A percentile compares a stretch with the other conserved stretches of the same genome.
Conservation (phyloP, 2,113 vertebrate genomes). For the Micromys minutus region DNA sequence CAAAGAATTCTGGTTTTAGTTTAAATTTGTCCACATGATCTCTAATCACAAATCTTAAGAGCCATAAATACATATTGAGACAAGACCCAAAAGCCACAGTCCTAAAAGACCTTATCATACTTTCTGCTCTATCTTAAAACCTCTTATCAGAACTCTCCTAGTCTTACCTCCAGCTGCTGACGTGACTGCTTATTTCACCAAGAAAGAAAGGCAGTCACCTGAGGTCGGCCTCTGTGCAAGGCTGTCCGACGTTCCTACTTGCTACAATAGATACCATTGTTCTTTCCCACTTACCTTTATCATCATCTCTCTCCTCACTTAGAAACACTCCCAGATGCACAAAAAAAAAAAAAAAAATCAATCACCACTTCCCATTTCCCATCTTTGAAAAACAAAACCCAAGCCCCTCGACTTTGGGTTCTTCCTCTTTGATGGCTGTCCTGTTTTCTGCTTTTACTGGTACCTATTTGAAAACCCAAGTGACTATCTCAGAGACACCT, state of each 20-base stretch:
- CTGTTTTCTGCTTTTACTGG: not conserved
- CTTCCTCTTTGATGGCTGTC: not conserved
- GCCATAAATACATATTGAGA: not conserved
- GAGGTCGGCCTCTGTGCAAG: not conserved
- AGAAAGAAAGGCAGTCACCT: not conserved
- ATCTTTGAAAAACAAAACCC: not conserved
- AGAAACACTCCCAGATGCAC: not conserved
- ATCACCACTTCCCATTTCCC: not conserved
- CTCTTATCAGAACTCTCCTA: not conserved
- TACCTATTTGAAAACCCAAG: not conserved
- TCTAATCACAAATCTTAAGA: slow-evolving; percentile 25
- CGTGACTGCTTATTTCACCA: not conserved
- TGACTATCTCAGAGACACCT: not conserved
- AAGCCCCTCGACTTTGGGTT: not conserved
- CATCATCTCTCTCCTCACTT: not conserved
- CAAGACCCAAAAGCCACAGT: not conserved
- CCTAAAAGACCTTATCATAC: not conserved
- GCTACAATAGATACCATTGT: fast-evolving
- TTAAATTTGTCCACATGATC: not conserved
- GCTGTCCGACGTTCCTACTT: not conserved
- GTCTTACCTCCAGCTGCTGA: not conserved
- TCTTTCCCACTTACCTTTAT: not conserved
- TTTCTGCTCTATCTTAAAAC: not conserved
- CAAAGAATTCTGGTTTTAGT: slow-evolving; percentile 5
- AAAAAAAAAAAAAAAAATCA: too few species aligned